Evolutionary conservation across 2,888 invertebrate species (phyloP).

Genomic region (Euphydryas editha): DNA sequence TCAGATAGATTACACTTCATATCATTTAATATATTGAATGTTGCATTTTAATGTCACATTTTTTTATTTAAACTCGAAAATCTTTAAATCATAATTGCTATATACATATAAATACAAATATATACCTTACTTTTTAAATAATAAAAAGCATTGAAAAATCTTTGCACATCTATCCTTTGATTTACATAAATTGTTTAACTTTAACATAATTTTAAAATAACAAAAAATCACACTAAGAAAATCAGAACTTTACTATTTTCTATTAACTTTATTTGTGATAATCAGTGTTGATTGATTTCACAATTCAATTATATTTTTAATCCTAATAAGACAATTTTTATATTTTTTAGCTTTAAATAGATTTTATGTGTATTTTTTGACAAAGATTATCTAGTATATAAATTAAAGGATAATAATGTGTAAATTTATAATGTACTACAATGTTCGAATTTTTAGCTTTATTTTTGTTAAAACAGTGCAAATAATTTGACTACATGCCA

Average conservation of each 20-base stretch:
- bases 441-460: neutral
- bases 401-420: neutral
- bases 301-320: no score
- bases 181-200: neutral
- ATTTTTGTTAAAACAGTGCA: constrained; percentile 4
- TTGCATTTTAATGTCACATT: no score
- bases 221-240: neutral
- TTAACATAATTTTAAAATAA: neutral
- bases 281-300: neutral
- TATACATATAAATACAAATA: neutral
- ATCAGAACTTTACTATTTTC: no score
- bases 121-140: neutral
- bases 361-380: no score
- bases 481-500: constrained; percentile 31
- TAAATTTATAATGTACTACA: neutral
- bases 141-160: neutral
- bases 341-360: no score
- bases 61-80: no score
- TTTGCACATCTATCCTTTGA: neutral
- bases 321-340: no score
- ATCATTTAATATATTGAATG: no score
- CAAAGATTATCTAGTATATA: neutral
- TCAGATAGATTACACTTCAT: no score
- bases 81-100: neutral
- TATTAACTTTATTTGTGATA: neutral